A percentile compares a stretch with the other conserved stretches of the same genome.
Conservation (phyloP, 2,888 invertebrate species). For the Rhagophthalmus giganteus region DNA sequence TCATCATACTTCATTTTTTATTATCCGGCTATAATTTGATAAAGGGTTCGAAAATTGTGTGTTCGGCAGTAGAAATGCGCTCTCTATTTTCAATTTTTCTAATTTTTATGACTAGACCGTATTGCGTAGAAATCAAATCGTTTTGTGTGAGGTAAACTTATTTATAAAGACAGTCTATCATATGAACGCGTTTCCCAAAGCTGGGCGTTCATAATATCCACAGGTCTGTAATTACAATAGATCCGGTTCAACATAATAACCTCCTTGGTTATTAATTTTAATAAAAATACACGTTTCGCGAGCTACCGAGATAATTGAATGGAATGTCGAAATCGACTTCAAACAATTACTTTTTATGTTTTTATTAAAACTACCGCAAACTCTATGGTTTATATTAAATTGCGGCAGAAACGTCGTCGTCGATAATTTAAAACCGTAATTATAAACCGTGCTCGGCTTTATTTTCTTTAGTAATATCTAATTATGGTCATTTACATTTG, state of each 20-base stretch:
- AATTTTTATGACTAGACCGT: too few species aligned
- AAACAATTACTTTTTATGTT: neutral
- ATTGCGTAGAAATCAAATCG: too few species aligned
- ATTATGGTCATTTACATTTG: too few species aligned
- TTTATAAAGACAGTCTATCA: neutral
- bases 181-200: conserved; percentile 22
- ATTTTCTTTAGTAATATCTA: too few species aligned
- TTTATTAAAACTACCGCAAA: neutral
- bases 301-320: conserved; percentile 41
- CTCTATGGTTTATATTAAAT: neutral
- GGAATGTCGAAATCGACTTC: conserved; percentile 4
- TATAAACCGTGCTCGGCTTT: too few species aligned
- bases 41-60: conserved; percentile 6
- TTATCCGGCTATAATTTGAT: conserved; percentile 2
- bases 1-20: conserved; percentile 12
- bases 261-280: conserved; percentile 44
- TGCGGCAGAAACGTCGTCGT: neutral
- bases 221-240: conserved; percentile 43
- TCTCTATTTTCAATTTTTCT: too few species aligned
- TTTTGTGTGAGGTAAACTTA: neutral
- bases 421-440: too few species aligned
- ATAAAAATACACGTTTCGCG: conserved; percentile 38
- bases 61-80: too few species aligned
- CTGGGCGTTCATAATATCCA: conserved; percentile 39
- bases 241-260: conserved; percentile 42